phyloP scores from a whole-genome alignment of 2,113 vertebrate genomes.

The Macaca nemestrina region DNA sequence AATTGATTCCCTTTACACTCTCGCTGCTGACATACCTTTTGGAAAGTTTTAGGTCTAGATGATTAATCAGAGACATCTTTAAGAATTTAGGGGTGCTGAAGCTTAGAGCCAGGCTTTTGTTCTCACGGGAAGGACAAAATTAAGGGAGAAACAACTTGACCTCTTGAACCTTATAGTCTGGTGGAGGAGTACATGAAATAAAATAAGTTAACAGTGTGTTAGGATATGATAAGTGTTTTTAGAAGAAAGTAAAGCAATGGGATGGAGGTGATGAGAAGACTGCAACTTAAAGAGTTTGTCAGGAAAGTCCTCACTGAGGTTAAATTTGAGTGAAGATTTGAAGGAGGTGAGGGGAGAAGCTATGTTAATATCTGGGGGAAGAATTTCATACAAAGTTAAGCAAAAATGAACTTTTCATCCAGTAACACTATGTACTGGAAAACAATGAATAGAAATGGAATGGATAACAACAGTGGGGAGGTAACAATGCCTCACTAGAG shows the following conservation, averaged over 20 bases:
- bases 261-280: neutral
- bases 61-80: neutral
- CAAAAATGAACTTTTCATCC: neutral
- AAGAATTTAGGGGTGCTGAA: neutral
- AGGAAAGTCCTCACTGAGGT: neutral
- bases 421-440: neutral
- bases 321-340: neutral
- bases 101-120: neutral
- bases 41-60: neutral
- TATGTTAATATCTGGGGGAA: neutral
- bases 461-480: neutral
- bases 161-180: neutral
- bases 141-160: neutral
- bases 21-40: neutral
- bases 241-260: neutral
- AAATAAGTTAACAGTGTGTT: neutral
- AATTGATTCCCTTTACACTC: neutral
- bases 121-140: neutral
- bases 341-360: too few species aligned
- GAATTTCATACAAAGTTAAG: neutral
- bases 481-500: neutral
- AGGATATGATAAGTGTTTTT: neutral
- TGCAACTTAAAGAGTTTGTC: neutral
- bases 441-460: neutral
- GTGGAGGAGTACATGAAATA: neutral